Percentiles rank a stretch among this genome's conserved stretches.
Conservation (phyloP, 1,140 invertebrate species). For the Grapholita molesta region DNA sequence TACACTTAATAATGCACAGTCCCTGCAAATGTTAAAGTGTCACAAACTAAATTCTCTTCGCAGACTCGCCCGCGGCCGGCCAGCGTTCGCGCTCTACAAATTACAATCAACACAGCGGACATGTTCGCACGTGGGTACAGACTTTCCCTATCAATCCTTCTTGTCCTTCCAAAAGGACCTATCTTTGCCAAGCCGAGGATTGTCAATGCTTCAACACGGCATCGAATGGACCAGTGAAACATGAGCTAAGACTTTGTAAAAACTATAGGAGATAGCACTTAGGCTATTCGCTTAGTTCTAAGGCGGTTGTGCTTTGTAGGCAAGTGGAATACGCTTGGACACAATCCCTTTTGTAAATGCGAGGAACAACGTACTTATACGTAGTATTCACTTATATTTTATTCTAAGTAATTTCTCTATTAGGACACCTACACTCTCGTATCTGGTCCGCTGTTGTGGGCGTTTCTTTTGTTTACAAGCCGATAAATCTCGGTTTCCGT, state of each 20-base stretch:
- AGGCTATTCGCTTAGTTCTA: neutral
- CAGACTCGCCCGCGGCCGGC: constrained; percentile 38
- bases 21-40: neutral
- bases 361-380: neutral
- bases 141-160: constrained; percentile 53
- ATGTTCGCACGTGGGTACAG: constrained; percentile 63
- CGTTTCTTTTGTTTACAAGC: constrained; percentile 13
- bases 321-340: neutral
- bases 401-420: constrained; percentile 73
- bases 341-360: neutral
- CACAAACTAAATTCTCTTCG: constrained; percentile 25
- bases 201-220: neutral
- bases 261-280: neutral
- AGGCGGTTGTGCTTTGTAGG: neutral
- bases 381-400: constrained; percentile 56
- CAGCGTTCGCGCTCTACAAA: constrained; percentile 68
- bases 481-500: constrained; percentile 10
- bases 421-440: constrained; percentile 49
- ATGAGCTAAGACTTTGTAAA: neutral
- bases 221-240: neutral
- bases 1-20: neutral
- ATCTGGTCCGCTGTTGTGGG: constrained; percentile 7
- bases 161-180: neutral
- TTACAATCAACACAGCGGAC: constrained; percentile 72
- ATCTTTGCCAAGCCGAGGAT: neutral